Evolutionary conservation across 1,140 invertebrate species (phyloP), one percentile per base, ranked within the genome.

Genomic region (Habropoda laboriosa): DNA sequence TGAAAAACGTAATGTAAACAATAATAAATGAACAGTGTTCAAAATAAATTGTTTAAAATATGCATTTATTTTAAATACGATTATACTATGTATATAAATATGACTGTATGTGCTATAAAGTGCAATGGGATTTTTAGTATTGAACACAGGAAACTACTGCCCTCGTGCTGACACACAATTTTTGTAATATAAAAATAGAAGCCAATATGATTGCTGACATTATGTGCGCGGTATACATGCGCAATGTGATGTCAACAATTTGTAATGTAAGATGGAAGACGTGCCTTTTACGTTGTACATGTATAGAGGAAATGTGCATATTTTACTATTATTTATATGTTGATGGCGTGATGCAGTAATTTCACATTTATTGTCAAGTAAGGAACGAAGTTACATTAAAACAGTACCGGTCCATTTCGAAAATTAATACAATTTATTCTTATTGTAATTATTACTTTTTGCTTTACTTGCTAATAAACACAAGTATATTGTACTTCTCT

Each of bases 221-320:
- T 47, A 10, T n/a, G 8, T 42, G 71, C 40, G 71, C 27, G 7
- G 16, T 8, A 32, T 3, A 40, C 13, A 30, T 80, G 71, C 78
- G 64, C 79, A 40, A 70, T 63, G 47, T 47, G 74, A 78, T 81
- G 79, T 78, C 74, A 78, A 77, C 73, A 80, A 80, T 45, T 51
- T 49, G 27, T 55, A 16, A 72, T 60, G 16, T 77, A 76, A 49
- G 7, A 68, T 49, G 64, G 35, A 45, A 64, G 32, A 45, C 18
- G 57, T 70, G 57, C 57, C 32, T 45, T 72, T 73, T 64, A 16
- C 2, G 12, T 55, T 53, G 58, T 47, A 79, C 58, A 60, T 73
- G 18, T 55, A 16, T 40, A 42, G 24, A 30, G 21, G 38, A 79
- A 73, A 55, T 63, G 49, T 73, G 77, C 8, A 64, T 45, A 63